Conservation (phyloP, 2,797 vertebrate species). For the Girardinus metallicus region DNA sequence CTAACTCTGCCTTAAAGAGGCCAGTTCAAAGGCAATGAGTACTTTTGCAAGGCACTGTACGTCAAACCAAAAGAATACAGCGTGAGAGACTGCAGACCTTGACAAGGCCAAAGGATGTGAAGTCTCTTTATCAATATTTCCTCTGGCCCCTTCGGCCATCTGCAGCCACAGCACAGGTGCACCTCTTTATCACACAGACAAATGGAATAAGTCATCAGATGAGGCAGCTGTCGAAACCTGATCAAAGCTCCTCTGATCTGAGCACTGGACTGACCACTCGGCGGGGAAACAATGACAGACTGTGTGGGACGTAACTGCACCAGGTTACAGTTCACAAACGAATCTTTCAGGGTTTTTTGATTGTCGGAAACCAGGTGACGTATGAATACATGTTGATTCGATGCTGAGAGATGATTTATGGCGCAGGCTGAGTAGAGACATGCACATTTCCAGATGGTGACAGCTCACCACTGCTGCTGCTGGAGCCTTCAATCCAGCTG, state of each 20-base stretch:
- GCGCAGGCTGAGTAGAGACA: constrained; percentile 58
- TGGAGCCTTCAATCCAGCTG: constrained; percentile 77
- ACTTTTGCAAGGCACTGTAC: not conserved
- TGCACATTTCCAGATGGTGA: constrained; percentile 78
- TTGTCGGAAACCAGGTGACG: constrained; percentile 13
- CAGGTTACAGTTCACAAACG: not conserved
- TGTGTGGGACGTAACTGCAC: constrained; percentile 11
- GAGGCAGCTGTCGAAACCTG: constrained; percentile 53
- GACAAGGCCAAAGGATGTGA: constrained; percentile 42
- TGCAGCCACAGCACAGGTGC: constrained; percentile 48
- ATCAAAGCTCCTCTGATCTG: constrained; percentile 67
- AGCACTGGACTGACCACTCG: constrained; percentile 36
- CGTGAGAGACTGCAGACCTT: constrained; percentile 23
- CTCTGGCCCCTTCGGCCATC: not conserved
- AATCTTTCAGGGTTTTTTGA: not conserved
- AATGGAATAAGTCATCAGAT: constrained; percentile 57
- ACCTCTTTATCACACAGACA: constrained; percentile 51
- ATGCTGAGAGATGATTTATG: constrained; percentile 60
- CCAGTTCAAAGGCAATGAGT: not conserved
- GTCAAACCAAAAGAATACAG: constrained; percentile 36
- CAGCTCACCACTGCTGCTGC: constrained; percentile 70
- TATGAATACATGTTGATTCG: constrained; percentile 52
- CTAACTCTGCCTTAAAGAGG: not conserved
- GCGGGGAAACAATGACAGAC: constrained; percentile 25
- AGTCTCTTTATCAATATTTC: constrained; percentile 42